Evolutionary conservation across 1,140 invertebrate species (phyloP).

Genomic region (Trissolcus basalis): DNA sequence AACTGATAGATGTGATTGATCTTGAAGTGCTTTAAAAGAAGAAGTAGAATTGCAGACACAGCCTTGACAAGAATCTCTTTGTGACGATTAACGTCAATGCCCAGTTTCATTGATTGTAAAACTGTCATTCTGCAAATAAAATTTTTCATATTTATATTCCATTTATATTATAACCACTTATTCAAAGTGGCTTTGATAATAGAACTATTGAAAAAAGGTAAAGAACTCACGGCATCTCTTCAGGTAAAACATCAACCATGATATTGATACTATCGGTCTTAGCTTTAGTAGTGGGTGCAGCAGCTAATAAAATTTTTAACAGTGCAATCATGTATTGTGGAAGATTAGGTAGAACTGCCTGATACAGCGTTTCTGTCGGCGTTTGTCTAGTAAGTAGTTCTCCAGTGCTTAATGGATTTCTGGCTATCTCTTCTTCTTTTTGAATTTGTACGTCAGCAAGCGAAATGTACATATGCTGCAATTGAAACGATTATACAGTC

Average conservation of each 20-base stretch:
- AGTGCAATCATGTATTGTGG: slow-evolving; percentile 98
- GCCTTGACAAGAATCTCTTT: slow-evolving; percentile 99
- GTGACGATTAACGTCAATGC: slow-evolving; percentile 97
- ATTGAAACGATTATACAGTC: slow-evolving; percentile 22
- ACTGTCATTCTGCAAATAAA: slow-evolving; percentile 85
- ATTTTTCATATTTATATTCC: too few species aligned
- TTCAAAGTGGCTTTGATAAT: not conserved
- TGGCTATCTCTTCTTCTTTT: slow-evolving; percentile 87
- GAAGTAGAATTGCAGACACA: slow-evolving; percentile 93
- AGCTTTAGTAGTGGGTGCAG: slow-evolving; percentile 97
- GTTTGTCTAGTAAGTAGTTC: slow-evolving; percentile 78
- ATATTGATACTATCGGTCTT: slow-evolving; percentile 99
- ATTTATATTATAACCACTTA: slow-evolving; percentile 18
- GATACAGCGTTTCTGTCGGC: slow-evolving; percentile 91
- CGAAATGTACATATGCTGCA: slow-evolving; percentile 88
- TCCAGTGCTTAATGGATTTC: slow-evolving; percentile 84
- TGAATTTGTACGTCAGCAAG: slow-evolving; percentile 89
- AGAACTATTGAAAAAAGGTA: slow-evolving; percentile 7
- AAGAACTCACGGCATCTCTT: slow-evolving; percentile 94
- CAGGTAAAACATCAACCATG: slow-evolving; percentile 96
- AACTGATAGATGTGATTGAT: slow-evolving; percentile 99
- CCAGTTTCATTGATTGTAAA: slow-evolving; percentile 96
- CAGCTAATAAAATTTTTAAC: slow-evolving; percentile 97
- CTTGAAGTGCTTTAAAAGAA: slow-evolving; percentile 98
- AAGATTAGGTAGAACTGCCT: slow-evolving; percentile 93